phyloP scores from a whole-genome alignment of 2,113 vertebrate genomes.

The Andinoacara biseriatus region DNA sequence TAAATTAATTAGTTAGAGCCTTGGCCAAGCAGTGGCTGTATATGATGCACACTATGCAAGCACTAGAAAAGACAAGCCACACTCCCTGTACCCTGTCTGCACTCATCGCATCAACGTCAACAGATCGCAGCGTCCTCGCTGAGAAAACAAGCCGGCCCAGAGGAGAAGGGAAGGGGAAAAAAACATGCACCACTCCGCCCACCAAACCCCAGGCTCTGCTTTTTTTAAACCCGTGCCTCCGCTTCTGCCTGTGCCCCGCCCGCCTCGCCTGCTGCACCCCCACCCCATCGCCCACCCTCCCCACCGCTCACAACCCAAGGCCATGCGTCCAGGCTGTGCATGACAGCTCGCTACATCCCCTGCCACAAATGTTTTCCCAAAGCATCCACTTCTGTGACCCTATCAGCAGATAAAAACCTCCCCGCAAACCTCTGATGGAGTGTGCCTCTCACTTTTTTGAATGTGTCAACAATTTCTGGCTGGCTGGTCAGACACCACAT shows the following conservation, averaged over 20 bases:
- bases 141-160: slow-evolving; percentile 58
- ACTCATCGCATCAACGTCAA: slow-evolving; percentile 77
- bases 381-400: slow-evolving; percentile 84
- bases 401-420: slow-evolving; percentile 83
- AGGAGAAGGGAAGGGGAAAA: slow-evolving; percentile 23
- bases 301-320: slow-evolving; percentile 75
- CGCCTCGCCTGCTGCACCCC: slow-evolving; percentile 18
- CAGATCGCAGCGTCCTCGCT: slow-evolving; percentile 53
- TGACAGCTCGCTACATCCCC: slow-evolving; percentile 81
- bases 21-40: slow-evolving; percentile 59
- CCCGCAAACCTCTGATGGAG: slow-evolving; percentile 78
- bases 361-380: slow-evolving; percentile 87
- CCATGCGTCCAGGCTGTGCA: slow-evolving; percentile 81
- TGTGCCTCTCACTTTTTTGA: slow-evolving; percentile 84
- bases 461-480: slow-evolving; percentile 90
- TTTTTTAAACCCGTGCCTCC: slow-evolving; percentile 72
- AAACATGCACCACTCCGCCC: slow-evolving; percentile 78
- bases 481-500: slow-evolving; percentile 83
- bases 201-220: slow-evolving; percentile 85
- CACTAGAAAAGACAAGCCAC: slow-evolving; percentile 82
- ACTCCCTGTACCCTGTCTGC: slow-evolving; percentile 77
- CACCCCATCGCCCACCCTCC: slow-evolving; percentile 44
- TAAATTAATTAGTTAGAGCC: slow-evolving; percentile 71
- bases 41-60: slow-evolving; percentile 75
- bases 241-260: slow-evolving; percentile 47